Conservation (phyloP, 2,113 vertebrate species). For the Herpetotheres cachinnans region DNA sequence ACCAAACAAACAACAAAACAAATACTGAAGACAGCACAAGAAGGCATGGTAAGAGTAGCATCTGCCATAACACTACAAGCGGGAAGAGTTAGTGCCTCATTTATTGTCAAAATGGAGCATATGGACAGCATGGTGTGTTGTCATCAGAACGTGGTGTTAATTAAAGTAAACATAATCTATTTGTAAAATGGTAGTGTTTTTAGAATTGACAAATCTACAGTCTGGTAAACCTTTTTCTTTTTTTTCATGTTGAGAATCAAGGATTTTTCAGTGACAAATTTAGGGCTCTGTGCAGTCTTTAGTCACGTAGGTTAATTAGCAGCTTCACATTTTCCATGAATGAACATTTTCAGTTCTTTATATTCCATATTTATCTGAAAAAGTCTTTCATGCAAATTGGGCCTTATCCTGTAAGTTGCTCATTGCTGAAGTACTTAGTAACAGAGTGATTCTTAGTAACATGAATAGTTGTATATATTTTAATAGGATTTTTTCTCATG, state of each 20-base stretch:
- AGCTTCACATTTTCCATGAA: not conserved
- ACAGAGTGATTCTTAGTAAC: not conserved
- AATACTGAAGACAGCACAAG: not conserved
- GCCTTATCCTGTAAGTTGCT: not conserved
- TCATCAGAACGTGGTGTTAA: not conserved
- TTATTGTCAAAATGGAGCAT: constrained; percentile 17
- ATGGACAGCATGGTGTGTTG: not conserved
- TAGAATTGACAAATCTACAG: not conserved
- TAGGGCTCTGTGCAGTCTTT: not conserved
- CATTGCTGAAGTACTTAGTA: not conserved
- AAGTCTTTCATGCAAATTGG: not conserved
- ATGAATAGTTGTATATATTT: not conserved
- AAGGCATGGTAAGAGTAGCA: not conserved
- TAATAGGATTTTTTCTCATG: not conserved
- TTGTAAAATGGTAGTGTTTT: not conserved
- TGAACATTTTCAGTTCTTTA: not conserved
- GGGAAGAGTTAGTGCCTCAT: not conserved
- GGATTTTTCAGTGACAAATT: not conserved
- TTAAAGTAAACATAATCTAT: constrained; percentile 14
- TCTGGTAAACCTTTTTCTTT: not conserved
- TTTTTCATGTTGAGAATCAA: not conserved
- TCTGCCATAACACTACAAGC: not conserved
- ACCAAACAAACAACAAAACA: not conserved
- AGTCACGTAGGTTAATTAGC: not conserved
- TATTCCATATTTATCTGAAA: not conserved